Percentiles rank a stretch among this genome's conserved stretches.
Evolutionary conservation across 2,888 invertebrate genomes (phyloP).

Genomic region (Apodemia mormo): DNA sequence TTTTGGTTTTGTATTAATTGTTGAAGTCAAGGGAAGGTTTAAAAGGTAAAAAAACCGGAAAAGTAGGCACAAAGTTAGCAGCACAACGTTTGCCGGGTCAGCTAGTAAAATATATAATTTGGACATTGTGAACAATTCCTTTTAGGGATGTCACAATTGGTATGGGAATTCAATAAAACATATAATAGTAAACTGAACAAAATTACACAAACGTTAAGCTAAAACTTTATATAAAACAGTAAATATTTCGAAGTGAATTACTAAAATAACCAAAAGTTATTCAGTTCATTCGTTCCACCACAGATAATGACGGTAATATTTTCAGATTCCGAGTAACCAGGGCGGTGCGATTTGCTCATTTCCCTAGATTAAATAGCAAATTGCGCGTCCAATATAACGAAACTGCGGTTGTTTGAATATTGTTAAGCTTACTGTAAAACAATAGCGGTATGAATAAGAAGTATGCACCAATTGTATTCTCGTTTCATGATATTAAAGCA

Average conservation of each 20-base stretch:
- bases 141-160: no score
- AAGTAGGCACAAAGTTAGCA: no score
- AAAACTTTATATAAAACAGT: not conserved
- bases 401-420: conserved; percentile 17
- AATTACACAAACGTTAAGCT: no score
- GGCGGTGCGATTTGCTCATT: conserved; percentile 7
- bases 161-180: no score
- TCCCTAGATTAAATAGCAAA: conserved; percentile 17
- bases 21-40: no score
- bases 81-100: no score
- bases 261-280: not conserved
- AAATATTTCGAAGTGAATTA: not conserved
- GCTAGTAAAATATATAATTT: no score
- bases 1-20: no score
- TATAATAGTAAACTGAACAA: no score
- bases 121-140: no score
- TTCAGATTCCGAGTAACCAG: not conserved
- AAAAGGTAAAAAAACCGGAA: no score
- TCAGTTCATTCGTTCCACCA: not conserved
- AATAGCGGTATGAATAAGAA: conserved; percentile 14
- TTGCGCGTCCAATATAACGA: conserved; percentile 13
- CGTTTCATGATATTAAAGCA: not conserved
- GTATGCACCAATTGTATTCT: conserved; percentile 5
- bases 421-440: conserved; percentile 14
- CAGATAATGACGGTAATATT: conserved; percentile 3